Evolutionary conservation across 2,113 vertebrate species (phyloP), one percentile per base, ranked within the genome.

Genomic region (Laticauda colubrina): DNA sequence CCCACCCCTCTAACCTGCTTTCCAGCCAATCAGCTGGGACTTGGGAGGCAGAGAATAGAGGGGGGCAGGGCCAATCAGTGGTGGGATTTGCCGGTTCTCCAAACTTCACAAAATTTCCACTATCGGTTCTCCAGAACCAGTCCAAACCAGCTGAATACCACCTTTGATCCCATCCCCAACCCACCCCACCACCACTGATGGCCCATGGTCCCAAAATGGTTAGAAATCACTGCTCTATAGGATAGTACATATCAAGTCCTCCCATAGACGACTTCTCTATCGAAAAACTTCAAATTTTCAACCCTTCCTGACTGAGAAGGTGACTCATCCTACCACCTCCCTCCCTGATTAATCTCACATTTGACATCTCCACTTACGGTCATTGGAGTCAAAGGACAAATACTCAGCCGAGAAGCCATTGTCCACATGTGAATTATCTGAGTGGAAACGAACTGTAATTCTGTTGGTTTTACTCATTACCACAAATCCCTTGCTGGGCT

Each of bases 341-440:
- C 0, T 3, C 29, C 43, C 7, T 4, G 3, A 39, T 2, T 8
- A 61, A 7, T 0, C 3, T 59, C 48, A n/a, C 12, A 6, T 43
- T 85, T 87, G 18, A 3, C 4, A 15, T 18, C n/a, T 56, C 57
- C 57, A 97, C 98, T 98, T 96, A 99, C 99, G 98, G 90, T 99
- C 97, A 0, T 75, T 93, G 8, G 97, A 94, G 59, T 99, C 98
- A 0, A 98, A 98, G 91, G 98, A 98, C 85, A 98, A 94, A 90
- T 94, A 99, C 55, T 95, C 96, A 0, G 99, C 99, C 0, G 29
- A 89, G 94, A 99, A 99, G 0, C 99, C 99, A 0, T 96, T 98
- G 97, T 99, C 98, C 0, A 99, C 98, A 51, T 97, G 97, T 24
- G 99, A 98, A 8, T 90, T 57, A 54, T 99, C 98, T 0, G 99